phyloP scores from a whole-genome alignment of 2,113 vertebrate genomes.

The Zosterops pallidus region DNA sequence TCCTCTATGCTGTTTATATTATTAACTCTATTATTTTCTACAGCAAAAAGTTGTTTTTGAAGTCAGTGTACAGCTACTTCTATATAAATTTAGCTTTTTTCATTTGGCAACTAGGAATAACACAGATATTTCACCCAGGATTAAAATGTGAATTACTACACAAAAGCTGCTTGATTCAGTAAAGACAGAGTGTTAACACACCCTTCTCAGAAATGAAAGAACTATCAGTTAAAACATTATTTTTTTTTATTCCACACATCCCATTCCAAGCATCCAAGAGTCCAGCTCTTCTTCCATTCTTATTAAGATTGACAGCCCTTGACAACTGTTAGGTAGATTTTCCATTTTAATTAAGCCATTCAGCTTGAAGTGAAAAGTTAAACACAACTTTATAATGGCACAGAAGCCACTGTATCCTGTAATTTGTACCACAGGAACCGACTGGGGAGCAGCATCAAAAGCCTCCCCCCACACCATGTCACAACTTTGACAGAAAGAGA shows the following conservation, averaged over 20 bases:
- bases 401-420: neutral
- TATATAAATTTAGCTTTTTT: neutral
- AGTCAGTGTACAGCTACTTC: neutral
- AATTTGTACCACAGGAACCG: neutral
- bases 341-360: neutral
- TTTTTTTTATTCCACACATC: neutral
- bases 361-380: neutral
- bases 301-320: neutral
- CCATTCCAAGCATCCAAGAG: neutral
- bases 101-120: neutral
- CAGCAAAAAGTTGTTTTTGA: neutral
- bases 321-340: accelerated
- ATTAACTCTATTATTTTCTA: neutral
- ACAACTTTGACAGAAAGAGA: neutral
- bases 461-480: neutral
- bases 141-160: neutral
- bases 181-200: neutral
- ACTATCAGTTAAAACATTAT: neutral
- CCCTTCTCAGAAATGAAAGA: neutral
- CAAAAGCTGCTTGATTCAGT: neutral
- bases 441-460: neutral
- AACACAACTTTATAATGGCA: neutral
- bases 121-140: neutral
- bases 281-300: neutral
- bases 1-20: neutral